Conservation (phyloP, 2,113 vertebrate species). For the Dasypus novemcinctus region DNA sequence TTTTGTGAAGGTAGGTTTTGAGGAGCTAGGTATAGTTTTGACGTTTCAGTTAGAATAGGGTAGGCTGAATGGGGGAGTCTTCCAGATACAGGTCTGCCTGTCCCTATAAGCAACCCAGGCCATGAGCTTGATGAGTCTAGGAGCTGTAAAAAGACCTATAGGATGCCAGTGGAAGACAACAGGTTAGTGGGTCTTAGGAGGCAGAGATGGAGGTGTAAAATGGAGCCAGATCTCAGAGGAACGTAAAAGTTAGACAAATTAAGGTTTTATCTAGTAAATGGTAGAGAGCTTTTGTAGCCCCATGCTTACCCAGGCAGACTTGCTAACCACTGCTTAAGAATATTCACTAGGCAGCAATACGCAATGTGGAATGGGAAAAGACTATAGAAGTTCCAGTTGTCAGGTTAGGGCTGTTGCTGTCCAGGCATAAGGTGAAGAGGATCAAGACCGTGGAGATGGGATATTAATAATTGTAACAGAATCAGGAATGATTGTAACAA, state of each 20-base stretch:
- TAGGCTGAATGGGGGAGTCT: neutral
- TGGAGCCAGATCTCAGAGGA: neutral
- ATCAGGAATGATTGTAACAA: neutral
- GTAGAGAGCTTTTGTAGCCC: neutral
- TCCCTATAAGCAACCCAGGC: neutral
- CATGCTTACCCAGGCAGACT: neutral
- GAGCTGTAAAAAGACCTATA: neutral
- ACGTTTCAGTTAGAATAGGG: neutral
- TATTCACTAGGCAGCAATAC: neutral
- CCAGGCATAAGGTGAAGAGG: neutral
- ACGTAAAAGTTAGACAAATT: neutral
- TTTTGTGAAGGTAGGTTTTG: neutral
- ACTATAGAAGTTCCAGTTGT: neutral
- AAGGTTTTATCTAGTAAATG: neutral
- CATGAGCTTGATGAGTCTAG: neutral
- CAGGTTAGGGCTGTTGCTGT: neutral
- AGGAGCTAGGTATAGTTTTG: neutral
- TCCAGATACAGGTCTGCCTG: neutral
- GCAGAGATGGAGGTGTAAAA: neutral
- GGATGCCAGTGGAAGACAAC: neutral
- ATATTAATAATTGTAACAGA: neutral
- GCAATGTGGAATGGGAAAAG: neutral
- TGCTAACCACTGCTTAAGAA: neutral
- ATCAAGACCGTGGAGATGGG: neutral
- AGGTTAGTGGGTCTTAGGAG: neutral